phyloP scores from a whole-genome alignment of 2,113 vertebrate species.

The Hemibagrus wyckioides region DNA sequence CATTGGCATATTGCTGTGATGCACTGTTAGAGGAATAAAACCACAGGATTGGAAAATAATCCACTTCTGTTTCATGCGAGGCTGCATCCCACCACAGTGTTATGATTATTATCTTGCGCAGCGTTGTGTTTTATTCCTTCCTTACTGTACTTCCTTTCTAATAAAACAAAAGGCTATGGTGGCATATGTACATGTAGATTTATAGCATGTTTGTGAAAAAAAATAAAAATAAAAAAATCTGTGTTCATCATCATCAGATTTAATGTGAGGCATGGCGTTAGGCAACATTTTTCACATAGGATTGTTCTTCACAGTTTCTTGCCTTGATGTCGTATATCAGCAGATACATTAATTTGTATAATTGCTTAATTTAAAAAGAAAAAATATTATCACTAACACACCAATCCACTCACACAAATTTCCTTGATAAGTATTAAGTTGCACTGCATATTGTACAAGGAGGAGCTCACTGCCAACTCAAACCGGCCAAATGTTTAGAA shows the following conservation, averaged over 20 bases:
- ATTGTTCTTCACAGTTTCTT: constrained; percentile 2
- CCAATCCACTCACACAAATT: constrained; percentile 13
- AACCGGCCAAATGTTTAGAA: constrained; percentile 10
- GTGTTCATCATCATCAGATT: constrained; percentile 9
- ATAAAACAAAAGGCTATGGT: background rate
- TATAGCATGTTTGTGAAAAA: constrained; percentile 7
- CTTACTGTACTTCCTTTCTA: background rate
- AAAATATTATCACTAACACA: background rate
- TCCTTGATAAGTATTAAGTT: background rate
- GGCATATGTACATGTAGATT: background rate
- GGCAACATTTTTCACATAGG: background rate
- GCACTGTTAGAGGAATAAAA: background rate
- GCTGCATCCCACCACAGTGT: background rate
- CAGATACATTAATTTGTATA: constrained; percentile 14
- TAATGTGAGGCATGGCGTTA: constrained; percentile 2
- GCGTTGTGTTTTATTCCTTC: background rate
- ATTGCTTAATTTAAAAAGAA: constrained; percentile 19
- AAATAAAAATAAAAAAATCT: too few relatives aligned
- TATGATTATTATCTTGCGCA: background rate
- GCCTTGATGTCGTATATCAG: background rate
- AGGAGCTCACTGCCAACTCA: background rate
- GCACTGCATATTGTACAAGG: background rate
- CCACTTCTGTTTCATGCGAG: background rate
- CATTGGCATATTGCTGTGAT: background rate
- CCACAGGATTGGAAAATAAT: background rate